Conservation (phyloP, 2,888 invertebrate genomes). For the Pseudococcus viburni region DNA sequence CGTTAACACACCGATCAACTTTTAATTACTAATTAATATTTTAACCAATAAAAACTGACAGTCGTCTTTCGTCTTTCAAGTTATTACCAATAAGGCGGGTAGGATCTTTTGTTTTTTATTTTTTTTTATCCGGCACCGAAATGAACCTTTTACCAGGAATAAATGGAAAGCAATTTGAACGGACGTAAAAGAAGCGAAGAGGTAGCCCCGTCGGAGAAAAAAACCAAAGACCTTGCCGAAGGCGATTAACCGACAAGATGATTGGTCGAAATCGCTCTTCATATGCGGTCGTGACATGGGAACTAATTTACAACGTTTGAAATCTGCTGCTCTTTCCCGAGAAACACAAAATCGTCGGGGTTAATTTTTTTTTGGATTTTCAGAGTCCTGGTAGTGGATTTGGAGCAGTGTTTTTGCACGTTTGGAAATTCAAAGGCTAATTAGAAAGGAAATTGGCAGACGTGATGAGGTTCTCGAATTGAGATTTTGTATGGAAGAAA, state of each 20-base stretch:
- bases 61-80: conserved; percentile 51
- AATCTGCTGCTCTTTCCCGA: conserved; percentile 42
- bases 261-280: conserved; percentile 57
- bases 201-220: conserved; percentile 25
- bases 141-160: conserved; percentile 61
- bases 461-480: background rate
- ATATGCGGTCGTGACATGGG: conserved; percentile 49
- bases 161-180: conserved; percentile 65
- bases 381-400: background rate
- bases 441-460: background rate
- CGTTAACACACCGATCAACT: conserved; percentile 47
- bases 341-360: conserved; percentile 18
- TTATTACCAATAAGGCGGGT: conserved; percentile 58
- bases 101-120: conserved; percentile 58
- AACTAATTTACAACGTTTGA: conserved; percentile 50
- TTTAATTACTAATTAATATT: conserved; percentile 65
- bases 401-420: background rate
- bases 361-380: background rate
- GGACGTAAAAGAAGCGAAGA: conserved; percentile 25
- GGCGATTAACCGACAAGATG: conserved; percentile 63
- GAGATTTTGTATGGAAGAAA: background rate
- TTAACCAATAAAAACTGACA: conserved; percentile 65
- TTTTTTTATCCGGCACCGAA: conserved; percentile 19
- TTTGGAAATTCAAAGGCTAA: background rate
- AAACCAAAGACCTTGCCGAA: conserved; percentile 61